Percentiles rank a stretch among this genome's conserved stretches.
phyloP scores from a whole-genome alignment of 2,113 vertebrate species.

The Jaculus jaculus region DNA sequence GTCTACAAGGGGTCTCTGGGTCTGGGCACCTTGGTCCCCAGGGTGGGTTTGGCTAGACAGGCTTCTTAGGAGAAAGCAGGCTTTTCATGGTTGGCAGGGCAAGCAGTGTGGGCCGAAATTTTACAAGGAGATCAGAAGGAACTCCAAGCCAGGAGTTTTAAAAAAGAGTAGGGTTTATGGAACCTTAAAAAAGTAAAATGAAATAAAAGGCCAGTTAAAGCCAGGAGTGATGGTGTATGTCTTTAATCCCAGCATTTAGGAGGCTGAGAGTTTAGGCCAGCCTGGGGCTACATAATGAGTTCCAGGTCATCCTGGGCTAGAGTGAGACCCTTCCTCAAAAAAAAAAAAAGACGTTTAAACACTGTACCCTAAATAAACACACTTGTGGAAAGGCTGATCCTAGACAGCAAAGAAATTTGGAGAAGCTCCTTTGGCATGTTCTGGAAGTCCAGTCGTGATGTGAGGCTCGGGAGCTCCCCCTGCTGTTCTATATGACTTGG shows the following conservation, averaged over 20 bases:
- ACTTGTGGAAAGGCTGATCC: background rate
- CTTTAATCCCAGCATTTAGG: too few relatives aligned
- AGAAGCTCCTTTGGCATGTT: slow-evolving; percentile 10
- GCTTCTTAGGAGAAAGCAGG: slow-evolving; percentile 17
- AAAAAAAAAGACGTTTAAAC: background rate
- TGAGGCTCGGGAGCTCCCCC: slow-evolving; percentile 18
- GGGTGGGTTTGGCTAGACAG: slow-evolving; percentile 25
- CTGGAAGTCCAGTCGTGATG: background rate
- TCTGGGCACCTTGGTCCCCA: background rate
- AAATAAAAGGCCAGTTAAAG: background rate
- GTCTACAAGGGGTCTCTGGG: background rate
- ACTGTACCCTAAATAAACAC: background rate
- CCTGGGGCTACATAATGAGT: too few relatives aligned
- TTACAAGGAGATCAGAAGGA: slow-evolving; percentile 37
- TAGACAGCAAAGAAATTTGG: background rate
- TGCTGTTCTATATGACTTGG: slow-evolving; percentile 30
- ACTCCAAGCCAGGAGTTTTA: background rate
- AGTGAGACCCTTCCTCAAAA: too few relatives aligned
- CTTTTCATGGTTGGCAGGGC: background rate
- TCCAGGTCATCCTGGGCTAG: too few relatives aligned
- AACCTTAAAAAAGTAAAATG: background rate
- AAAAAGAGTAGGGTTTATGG: background rate
- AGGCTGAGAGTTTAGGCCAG: too few relatives aligned
- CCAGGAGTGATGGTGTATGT: too few relatives aligned
- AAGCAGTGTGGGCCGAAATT: background rate